phyloP scores from a whole-genome alignment of 2,888 invertebrate genomes.

The Bibio marci region DNA sequence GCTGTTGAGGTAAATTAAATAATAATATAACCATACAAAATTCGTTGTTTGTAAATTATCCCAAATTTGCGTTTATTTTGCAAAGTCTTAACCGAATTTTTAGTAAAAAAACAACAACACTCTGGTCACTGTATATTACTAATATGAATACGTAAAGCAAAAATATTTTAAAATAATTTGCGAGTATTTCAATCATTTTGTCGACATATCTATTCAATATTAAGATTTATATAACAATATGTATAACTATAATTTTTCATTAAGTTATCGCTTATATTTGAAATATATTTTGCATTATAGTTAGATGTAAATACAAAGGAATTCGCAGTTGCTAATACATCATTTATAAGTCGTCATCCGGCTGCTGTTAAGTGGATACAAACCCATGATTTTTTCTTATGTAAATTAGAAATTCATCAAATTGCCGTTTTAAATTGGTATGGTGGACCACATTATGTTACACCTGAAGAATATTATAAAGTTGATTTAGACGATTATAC shows the following conservation, averaged over 20 bases:
- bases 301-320: slow-evolving; percentile 13
- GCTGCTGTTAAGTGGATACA: slow-evolving; percentile 20
- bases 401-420: slow-evolving; percentile 53
- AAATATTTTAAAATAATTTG: too few relatives aligned
- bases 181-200: too few relatives aligned
- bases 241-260: too few relatives aligned
- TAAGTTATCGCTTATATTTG: too few relatives aligned
- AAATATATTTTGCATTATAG: slow-evolving; percentile 14
- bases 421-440: slow-evolving; percentile 66
- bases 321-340: slow-evolving; percentile 15
- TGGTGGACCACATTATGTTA: slow-evolving; percentile 45
- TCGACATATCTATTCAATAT: too few relatives aligned
- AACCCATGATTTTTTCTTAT: slow-evolving; percentile 58
- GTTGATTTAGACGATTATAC: slow-evolving; percentile 9
- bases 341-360: slow-evolving; percentile 23
- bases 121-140: too few relatives aligned
- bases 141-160: too few relatives aligned
- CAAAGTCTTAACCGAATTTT: too few relatives aligned
- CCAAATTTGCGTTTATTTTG: too few relatives aligned
- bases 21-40: neutral
- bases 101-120: too few relatives aligned
- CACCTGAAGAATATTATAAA: slow-evolving; percentile 16
- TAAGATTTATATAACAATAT: too few relatives aligned
- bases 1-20: slow-evolving; percentile 4
- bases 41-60: neutral